Base-by-base conservation (phyloP, 2,113 vertebrate species). In the Pithys albifrons region DNA sequence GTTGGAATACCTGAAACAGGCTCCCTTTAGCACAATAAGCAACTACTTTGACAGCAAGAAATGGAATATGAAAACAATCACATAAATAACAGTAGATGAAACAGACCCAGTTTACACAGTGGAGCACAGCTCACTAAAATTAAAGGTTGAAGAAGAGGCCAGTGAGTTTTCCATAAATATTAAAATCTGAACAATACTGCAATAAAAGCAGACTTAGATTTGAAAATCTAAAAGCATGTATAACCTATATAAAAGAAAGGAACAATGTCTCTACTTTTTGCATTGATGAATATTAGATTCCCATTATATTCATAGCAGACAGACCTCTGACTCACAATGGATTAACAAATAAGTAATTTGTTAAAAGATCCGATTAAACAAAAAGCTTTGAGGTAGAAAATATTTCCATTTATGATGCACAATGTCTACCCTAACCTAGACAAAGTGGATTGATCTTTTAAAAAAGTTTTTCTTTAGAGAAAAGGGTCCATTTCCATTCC, bases 401-500 rank as follows among this genome's bases (percentile, higher is more conserved):
- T 69, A 49, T 37, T 55, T 70, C 75, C 8, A 35, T 61, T 79
- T 39, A n/a, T 29, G 41, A 58, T 23, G 35, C 24, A 66, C 11
- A 33, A 6, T 19, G 4, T 55, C 58, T 73, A 28, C 4, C 12
- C 15, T 64, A 73, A 85, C 54, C 65, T 45, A n/a, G 13, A 89
- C 0, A 1, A 65, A 10, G 22, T 12, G 1, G 37, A 51, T 27
- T n/a, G 6, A 65, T 67, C 15, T 41, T 80, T 71, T 45, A 0
- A 8, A 39, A 28, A 57, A 51, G 3, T 1, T 74, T 77, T 62
- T 28, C 22, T 27, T 39, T 76, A 55, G 13, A 24, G 23, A 25
- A 78, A 85, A 66, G 16, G 0, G 19, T 11, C 12, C 5, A 5
- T 9, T 74, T 83, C 27, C 12, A 37, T 41, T 55, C 43, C 27